Evolutionary conservation across 2,797 vertebrate species (phyloP).

Genomic region (Odontamblyopus lacepedii): DNA sequence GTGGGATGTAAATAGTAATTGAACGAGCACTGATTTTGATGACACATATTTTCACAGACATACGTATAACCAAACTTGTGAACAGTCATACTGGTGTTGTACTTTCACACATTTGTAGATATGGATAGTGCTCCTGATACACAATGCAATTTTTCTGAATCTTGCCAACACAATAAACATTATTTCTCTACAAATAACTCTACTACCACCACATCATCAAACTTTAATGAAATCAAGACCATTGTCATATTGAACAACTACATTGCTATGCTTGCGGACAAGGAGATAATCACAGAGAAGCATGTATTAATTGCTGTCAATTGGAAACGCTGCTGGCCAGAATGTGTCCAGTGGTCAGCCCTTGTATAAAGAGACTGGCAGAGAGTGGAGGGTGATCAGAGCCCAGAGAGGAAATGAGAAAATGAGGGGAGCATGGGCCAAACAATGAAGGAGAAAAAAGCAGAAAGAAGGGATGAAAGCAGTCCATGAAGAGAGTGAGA

Average conservation of each 20-base stretch:
- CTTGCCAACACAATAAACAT: neutral
- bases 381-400: constrained; percentile 47
- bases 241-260: constrained; percentile 25
- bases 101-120: neutral
- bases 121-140: neutral
- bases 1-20: neutral
- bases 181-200: neutral
- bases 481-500: constrained; percentile 34
- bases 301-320: constrained; percentile 33
- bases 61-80: too few species aligned
- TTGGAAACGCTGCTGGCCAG: constrained; percentile 14
- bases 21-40: neutral
- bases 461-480: constrained; percentile 40
- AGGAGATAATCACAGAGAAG: constrained; percentile 28
- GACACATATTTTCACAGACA: too few species aligned
- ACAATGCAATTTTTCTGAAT: neutral
- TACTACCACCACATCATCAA: too few species aligned
- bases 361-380: constrained; percentile 28
- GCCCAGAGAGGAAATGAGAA: constrained; percentile 46
- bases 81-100: neutral
- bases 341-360: constrained; percentile 36
- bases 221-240: neutral
- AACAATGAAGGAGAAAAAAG: constrained; percentile 57
- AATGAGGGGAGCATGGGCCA: constrained; percentile 45
- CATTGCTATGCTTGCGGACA: constrained; percentile 6